Base-by-base conservation (phyloP, 2,113 vertebrate species). In the Esox niger region DNA sequence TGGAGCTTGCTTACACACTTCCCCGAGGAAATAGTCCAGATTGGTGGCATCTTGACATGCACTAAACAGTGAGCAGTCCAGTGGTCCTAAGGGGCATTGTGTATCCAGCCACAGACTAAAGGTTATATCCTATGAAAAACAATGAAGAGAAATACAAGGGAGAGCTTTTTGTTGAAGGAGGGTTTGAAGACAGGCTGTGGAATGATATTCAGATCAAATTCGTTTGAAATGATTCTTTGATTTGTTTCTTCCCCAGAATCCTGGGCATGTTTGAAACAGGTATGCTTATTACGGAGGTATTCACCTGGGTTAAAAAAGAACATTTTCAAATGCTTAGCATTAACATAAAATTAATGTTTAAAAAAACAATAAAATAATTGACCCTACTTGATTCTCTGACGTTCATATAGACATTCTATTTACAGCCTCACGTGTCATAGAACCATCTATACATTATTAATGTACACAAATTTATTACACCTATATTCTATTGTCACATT, bases 21-120 rank as follows among this genome's bases (percentile, higher is more conserved):
- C 88, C 88, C 88, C 79, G 80, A 90, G 88, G 88, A 90, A 90
- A 90, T 88, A 86, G 88, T 86, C 86, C 87, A 88, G 88, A 88
- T 87, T 87, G 87, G 87, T 90, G 88, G 88, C 88, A 86, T 88
- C 87, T 86, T 90, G 88, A 90, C 88, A 90, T 88, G 93, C 95
- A 96, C 88, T 90, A 90, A 90, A 88, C 87, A 90, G 87, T 87
- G 88, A 95, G 95, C 95, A 96, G 95, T 96, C 95, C 95, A 93
- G 92, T 77, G 86, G 87, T 86, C 87, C 84, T 77, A 77, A 75
- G 83, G 88, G 88, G 79, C 87, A 90, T 88, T 87, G 88, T 90
- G 87, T 86, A 90, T 88, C 87, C 87, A 88, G 88, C 86, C 84
- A 84, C 80, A 90, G 88, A 90, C 80, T 80, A 90, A 88, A 86